Evolutionary conservation across 2,888 invertebrate genomes (phyloP).

Genomic region (Callinectes sapidus): DNA sequence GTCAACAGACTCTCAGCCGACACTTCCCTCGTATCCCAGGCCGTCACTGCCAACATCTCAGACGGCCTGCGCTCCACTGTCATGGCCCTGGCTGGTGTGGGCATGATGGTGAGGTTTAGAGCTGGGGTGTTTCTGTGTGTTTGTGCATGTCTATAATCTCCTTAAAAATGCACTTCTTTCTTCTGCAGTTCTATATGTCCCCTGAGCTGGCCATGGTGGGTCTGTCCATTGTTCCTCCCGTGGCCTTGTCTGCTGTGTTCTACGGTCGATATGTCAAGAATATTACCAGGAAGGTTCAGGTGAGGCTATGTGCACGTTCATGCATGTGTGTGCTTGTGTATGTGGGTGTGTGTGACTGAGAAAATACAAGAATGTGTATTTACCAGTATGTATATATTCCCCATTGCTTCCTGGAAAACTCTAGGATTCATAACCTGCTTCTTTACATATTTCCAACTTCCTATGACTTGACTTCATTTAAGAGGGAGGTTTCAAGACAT

Average conservation of each 20-base stretch:
- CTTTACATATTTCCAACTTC: too few relatives aligned
- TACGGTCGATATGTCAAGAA: slow-evolving; percentile 86
- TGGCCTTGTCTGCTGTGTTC: slow-evolving; percentile 87
- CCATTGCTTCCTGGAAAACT: too few relatives aligned
- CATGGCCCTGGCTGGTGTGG: slow-evolving; percentile 90
- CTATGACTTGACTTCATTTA: too few relatives aligned
- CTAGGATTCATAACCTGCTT: too few relatives aligned
- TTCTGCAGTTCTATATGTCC: slow-evolving; percentile 89
- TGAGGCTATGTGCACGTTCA: slow-evolving; percentile 11
- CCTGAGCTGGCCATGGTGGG: slow-evolving; percentile 91
- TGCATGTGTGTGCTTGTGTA: neutral
- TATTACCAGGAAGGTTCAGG: slow-evolving; percentile 70
- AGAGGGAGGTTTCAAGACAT: too few relatives aligned
- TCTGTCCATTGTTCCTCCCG: slow-evolving; percentile 90
- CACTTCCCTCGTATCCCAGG: slow-evolving; percentile 91
- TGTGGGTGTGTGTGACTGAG: neutral
- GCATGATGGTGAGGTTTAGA: slow-evolving; percentile 79
- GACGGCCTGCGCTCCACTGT: slow-evolving; percentile 93
- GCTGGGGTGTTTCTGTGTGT: neutral
- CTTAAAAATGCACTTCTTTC: neutral
- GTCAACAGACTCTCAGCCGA: slow-evolving; percentile 94
- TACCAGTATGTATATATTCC: too few relatives aligned
- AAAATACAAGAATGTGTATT: too few relatives aligned
- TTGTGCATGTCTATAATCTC: too few relatives aligned
- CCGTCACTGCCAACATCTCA: slow-evolving; percentile 94